These are phyloP conservation scores for Rhopalosiphum padi DNA, from an alignment of 1,140 invertebrate species.

Conservation along the genomic window DNA sequence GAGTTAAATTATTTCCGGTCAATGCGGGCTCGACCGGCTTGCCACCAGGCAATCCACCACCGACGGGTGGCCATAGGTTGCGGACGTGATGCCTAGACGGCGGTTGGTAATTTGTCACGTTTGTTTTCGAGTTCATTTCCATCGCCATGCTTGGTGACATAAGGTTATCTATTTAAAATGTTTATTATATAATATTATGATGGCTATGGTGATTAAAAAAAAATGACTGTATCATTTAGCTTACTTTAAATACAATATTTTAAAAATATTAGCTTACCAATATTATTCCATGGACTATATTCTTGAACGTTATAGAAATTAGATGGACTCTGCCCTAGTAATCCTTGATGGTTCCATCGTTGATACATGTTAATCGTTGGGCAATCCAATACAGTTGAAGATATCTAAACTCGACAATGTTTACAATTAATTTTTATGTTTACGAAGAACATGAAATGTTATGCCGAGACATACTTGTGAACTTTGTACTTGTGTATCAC, in stretches of 20 bases:
- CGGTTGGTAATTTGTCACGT: not conserved
- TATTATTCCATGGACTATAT: slow-evolving; percentile 36
- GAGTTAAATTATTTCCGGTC: not conserved
- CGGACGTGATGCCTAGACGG: not conserved
- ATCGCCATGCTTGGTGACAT: slow-evolving; percentile 37
- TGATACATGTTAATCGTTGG: slow-evolving; percentile 66
- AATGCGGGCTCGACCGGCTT: slow-evolving; percentile 28
- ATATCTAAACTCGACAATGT: slow-evolving; percentile 68
- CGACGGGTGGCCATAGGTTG: slow-evolving; percentile 33
- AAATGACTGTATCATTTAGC: not conserved
- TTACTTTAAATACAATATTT: not conserved
- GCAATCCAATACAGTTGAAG: slow-evolving; percentile 79
- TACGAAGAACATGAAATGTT: not conserved
- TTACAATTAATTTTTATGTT: not conserved
- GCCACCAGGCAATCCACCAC: slow-evolving; percentile 46
- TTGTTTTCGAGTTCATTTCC: not conserved
- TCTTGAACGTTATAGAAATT: slow-evolving; percentile 34
- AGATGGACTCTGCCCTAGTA: slow-evolving; percentile 30
- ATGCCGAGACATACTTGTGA: slow-evolving; percentile 64
- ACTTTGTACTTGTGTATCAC: slow-evolving; percentile 78
- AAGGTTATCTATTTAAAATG: not conserved
- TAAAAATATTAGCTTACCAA: slow-evolving; percentile 2
- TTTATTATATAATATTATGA: not conserved
- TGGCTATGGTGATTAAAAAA: not conserved
- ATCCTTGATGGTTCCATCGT: slow-evolving; percentile 64